phyloP scores from a whole-genome alignment of 2,888 invertebrate genomes.

The Thereva unica region DNA sequence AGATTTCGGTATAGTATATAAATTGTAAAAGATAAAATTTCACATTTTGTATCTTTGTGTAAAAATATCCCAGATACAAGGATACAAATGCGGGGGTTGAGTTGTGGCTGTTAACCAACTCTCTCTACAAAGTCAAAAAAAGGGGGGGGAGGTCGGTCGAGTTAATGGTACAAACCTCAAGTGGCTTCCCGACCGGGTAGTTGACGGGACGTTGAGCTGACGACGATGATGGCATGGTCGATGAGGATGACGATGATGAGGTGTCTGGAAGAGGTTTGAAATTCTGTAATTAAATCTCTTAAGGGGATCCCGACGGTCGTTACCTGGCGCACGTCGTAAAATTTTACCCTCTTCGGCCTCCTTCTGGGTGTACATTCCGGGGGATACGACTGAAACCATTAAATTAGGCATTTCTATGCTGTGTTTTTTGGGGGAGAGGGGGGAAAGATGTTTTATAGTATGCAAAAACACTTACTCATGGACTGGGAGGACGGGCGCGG shows the following conservation, averaged over 20 bases:
- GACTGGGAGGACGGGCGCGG: constrained; percentile 62
- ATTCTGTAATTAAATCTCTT: constrained; percentile 21
- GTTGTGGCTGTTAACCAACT: constrained; percentile 17
- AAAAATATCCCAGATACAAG: neutral
- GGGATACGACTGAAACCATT: constrained; percentile 43
- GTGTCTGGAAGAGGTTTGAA: constrained; percentile 15
- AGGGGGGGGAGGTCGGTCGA: neutral
- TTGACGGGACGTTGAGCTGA: constrained; percentile 61
- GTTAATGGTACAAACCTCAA: constrained; percentile 66
- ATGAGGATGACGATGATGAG: constrained; percentile 9
- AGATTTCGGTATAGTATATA: constrained; percentile 15
- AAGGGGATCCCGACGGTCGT: constrained; percentile 34
- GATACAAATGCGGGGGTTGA: neutral
- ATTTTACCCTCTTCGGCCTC: constrained; percentile 68
- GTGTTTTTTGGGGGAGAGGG: neutral
- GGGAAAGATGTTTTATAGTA: neutral
- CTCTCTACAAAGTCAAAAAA: constrained; percentile 17
- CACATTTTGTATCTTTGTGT: constrained; percentile 18
- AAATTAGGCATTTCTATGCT: constrained; percentile 9
- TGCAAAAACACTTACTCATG: constrained; percentile 58
- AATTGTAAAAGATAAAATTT: constrained; percentile 27
- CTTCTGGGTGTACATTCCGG: constrained; percentile 54
- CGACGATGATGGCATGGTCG: constrained; percentile 57
- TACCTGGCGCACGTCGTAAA: constrained; percentile 49
- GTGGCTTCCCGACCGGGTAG: constrained; percentile 78